Evolutionary conservation across 2,888 invertebrate species (phyloP).

Genomic region (Mantis religiosa): DNA sequence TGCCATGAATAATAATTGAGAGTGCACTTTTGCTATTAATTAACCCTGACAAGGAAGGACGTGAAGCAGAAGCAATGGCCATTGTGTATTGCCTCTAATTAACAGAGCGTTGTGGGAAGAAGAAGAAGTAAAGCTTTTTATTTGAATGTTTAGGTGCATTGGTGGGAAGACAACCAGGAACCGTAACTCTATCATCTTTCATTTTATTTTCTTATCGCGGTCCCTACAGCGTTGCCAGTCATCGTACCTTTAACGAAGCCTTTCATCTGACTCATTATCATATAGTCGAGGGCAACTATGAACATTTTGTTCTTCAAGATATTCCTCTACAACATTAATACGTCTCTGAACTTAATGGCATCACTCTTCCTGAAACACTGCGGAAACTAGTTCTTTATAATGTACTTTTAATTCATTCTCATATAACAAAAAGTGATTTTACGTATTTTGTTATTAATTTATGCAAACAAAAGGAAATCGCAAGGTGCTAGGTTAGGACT

Average conservation of each 20-base stretch:
- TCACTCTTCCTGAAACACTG: no score
- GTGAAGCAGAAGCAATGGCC: background rate
- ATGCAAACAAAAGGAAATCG: no score
- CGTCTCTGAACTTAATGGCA: no score
- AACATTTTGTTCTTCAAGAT: no score
- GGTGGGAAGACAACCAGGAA: background rate
- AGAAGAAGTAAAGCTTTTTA: background rate
- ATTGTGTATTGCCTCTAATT: background rate
- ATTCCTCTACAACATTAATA: no score
- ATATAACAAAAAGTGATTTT: no score
- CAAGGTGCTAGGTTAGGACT: no score
- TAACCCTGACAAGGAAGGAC: background rate
- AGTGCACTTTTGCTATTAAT: background rate
- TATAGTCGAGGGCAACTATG: no score
- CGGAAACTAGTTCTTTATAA: no score
- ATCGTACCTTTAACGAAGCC: background rate
- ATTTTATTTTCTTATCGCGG: background rate
- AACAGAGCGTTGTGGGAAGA: background rate
- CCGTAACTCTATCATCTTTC: background rate
- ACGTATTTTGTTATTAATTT: no score
- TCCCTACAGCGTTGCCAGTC: no score
- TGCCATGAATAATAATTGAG: background rate
- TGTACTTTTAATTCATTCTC: no score
- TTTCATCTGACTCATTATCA: background rate
- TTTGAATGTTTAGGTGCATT: background rate